A percentile compares a stretch with the other conserved stretches of the same genome.
These are phyloP conservation scores for rat (Rattus norvegicus) DNA, from an alignment of 2,113 vertebrate genomes.

Conservation along the genomic window GRCr8 NC_086028.1:102117501-102118000, in stretches of 20 bases:
- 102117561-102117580: not conserved
- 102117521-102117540: not conserved
- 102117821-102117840: conserved; percentile 1
- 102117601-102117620: not conserved
- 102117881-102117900: not conserved
- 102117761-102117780: not conserved
- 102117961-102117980: not conserved
- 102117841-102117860: conserved; percentile 40
- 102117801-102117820: not conserved
- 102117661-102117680: conserved; percentile 44
- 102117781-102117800: not conserved
- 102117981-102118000: not conserved
- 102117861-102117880: not conserved
- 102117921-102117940: not conserved
- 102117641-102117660: not conserved
- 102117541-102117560: not conserved
- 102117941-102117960: not conserved
- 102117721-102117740: conserved; percentile 29
- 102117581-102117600: not conserved
- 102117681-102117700: not conserved
- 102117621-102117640: not conserved
- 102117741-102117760: not conserved
- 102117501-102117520: not conserved
- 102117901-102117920: not conserved
- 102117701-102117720: not conserved